phyloP scores from a whole-genome alignment of 2,888 invertebrate genomes.

The Pyralis farinalis region DNA sequence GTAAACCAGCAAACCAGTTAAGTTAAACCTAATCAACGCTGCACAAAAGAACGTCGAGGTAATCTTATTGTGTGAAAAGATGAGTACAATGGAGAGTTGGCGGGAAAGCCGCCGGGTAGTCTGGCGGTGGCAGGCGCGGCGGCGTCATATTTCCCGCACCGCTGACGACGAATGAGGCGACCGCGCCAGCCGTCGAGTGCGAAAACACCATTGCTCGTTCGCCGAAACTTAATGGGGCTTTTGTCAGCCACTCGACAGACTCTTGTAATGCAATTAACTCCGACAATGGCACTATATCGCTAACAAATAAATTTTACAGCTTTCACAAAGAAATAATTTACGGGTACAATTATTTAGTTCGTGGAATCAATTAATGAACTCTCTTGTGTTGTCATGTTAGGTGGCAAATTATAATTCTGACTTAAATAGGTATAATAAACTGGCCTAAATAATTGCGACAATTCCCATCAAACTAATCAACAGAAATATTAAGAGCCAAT shows the following conservation, averaged over 20 bases:
- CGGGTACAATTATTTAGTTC: constrained; percentile 3
- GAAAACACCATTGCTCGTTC: constrained; percentile 54
- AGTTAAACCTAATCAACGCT: constrained; percentile 59
- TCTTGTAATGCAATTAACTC: constrained; percentile 80
- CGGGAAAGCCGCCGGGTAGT: constrained; percentile 55
- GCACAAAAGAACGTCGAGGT: constrained; percentile 60
- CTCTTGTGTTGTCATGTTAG: no score
- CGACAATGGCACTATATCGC: constrained; percentile 65
- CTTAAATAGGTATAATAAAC: no score
- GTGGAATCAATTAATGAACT: background rate
- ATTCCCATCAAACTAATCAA: no score
- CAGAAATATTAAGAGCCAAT: no score
- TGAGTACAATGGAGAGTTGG: constrained; percentile 43
- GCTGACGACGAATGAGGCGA: constrained; percentile 51
- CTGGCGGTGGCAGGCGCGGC: constrained; percentile 53
- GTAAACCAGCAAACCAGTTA: constrained; percentile 40
- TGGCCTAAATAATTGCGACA: no score
- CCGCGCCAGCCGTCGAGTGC: constrained; percentile 43
- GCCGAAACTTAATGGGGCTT: constrained; percentile 73
- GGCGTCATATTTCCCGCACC: constrained; percentile 70
- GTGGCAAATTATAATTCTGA: no score
- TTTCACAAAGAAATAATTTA: constrained; percentile 24
- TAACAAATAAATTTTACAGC: constrained; percentile 73
- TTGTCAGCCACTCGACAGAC: constrained; percentile 64
- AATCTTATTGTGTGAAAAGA: constrained; percentile 65